A percentile compares a stretch with the other conserved stretches of the same genome.
phyloP scores from a whole-genome alignment of 2,797 vertebrate species.

The Melanotaenia parkinsoni region DNA sequence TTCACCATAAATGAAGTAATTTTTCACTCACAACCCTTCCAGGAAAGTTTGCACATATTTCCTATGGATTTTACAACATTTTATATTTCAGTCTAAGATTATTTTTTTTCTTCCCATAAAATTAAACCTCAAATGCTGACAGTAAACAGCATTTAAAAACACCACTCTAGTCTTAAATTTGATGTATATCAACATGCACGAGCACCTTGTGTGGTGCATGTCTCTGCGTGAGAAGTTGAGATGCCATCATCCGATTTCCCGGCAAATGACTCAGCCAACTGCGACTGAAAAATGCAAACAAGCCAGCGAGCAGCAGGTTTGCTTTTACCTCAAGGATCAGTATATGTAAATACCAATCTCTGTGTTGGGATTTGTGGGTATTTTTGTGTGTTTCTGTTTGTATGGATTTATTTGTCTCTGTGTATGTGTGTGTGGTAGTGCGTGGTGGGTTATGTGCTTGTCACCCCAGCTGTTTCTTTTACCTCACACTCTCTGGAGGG shows the following conservation, averaged over 20 bases:
- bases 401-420: conserved; percentile 47
- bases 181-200: conserved; percentile 13
- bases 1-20: conserved; percentile 54
- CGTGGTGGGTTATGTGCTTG: conserved; percentile 1
- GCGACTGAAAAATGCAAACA: conserved; percentile 74
- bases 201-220: conserved; percentile 6
- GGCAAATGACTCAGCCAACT: conserved; percentile 63
- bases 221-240: conserved; percentile 50
- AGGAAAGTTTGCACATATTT: conserved; percentile 38
- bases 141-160: conserved; percentile 37
- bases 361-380: conserved; percentile 29
- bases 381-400: conserved; percentile 36
- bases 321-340: conserved; percentile 51
- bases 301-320: conserved; percentile 53
- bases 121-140: conserved; percentile 30
- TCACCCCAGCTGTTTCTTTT: conserved; percentile 58
- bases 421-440: conserved; percentile 23
- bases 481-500: conserved; percentile 35
- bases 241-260: conserved; percentile 60
- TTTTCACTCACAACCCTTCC: conserved; percentile 36
- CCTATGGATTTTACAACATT: conserved; percentile 42
- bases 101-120: not conserved
- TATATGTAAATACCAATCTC: conserved; percentile 63
- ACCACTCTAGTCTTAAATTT: conserved; percentile 37
- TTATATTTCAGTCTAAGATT: conserved; percentile 27